phyloP scores from a whole-genome alignment of 2,888 invertebrate genomes.

The Lottia gigantea region DNA sequence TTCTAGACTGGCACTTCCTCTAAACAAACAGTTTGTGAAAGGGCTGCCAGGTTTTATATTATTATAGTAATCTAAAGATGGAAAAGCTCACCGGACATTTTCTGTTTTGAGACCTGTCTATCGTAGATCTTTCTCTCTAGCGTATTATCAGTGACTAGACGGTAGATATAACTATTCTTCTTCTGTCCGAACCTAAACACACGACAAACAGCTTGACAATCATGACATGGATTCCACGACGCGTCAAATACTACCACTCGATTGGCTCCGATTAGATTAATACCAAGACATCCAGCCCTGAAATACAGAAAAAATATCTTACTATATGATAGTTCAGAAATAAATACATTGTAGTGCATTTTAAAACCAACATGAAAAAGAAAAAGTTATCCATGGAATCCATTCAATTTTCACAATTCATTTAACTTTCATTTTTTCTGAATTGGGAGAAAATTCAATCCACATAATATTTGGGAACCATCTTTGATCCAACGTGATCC shows the following conservation, averaged over 20 bases:
- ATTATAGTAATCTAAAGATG: not conserved
- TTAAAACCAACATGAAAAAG: too few relatives aligned
- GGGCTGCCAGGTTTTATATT: too few relatives aligned
- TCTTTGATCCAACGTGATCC: too few relatives aligned
- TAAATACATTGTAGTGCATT: too few relatives aligned
- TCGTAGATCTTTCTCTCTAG: constrained; percentile 98
- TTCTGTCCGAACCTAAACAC: constrained; percentile 95
- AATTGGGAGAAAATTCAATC: too few relatives aligned
- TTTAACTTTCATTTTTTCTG: too few relatives aligned
- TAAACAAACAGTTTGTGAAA: too few relatives aligned
- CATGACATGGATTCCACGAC: constrained; percentile 99
- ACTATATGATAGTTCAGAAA: too few relatives aligned
- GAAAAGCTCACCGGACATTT: constrained; percentile 78
- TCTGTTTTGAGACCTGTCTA: constrained; percentile 96
- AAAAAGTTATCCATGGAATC: too few relatives aligned
- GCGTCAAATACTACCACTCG: constrained; percentile 98
- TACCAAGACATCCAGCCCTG: constrained; percentile 94
- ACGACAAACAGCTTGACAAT: constrained; percentile 88
- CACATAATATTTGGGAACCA: too few relatives aligned
- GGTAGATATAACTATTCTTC: constrained; percentile 94
- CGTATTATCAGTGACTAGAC: constrained; percentile 96
- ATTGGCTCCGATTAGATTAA: constrained; percentile 97
- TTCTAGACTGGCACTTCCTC: too few relatives aligned
- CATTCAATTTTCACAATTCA: too few relatives aligned
- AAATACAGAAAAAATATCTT: constrained; percentile 10